Percentiles rank a stretch among this genome's conserved stretches.
Evolutionary conservation across 2,888 invertebrate species (phyloP).

Genomic region (Sinotaia quadrata): DNA sequence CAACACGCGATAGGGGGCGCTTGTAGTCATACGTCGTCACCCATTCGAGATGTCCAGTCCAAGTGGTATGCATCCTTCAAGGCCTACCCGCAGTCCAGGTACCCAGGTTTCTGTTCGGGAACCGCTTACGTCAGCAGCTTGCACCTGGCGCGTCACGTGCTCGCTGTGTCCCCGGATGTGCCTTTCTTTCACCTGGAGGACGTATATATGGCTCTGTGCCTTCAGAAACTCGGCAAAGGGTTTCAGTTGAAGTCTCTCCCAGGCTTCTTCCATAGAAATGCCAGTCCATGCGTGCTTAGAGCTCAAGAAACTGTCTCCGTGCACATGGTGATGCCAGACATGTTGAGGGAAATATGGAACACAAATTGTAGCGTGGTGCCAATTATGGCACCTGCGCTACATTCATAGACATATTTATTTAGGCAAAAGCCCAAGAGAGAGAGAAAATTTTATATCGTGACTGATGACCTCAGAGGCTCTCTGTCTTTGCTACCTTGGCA

Average conservation of each 20-base stretch:
- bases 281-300: not conserved
- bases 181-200: constrained; percentile 64
- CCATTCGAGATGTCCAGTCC: constrained; percentile 46
- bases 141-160: constrained; percentile 44
- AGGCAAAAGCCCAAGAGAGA: no score
- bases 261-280: constrained; percentile 44
- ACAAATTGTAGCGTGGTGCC: constrained; percentile 11
- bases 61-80: constrained; percentile 57
- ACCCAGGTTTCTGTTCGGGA: constrained; percentile 61
- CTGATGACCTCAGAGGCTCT: no score
- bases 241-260: constrained; percentile 29
- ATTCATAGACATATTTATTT: no score
- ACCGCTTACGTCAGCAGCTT: constrained; percentile 56
- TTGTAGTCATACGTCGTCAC: constrained; percentile 37
- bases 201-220: constrained; percentile 55
- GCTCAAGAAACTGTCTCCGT: not conserved
- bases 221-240: constrained; percentile 40
- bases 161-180: constrained; percentile 46
- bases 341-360: not conserved
- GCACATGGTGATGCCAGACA: not conserved
- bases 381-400: no score
- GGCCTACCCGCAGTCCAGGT: constrained; percentile 47
- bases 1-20: constrained; percentile 43
- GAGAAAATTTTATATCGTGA: no score
- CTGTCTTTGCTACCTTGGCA: no score